Evolutionary conservation across 2,888 invertebrate species (phyloP).

Genomic region (Megamerina dolium): DNA sequence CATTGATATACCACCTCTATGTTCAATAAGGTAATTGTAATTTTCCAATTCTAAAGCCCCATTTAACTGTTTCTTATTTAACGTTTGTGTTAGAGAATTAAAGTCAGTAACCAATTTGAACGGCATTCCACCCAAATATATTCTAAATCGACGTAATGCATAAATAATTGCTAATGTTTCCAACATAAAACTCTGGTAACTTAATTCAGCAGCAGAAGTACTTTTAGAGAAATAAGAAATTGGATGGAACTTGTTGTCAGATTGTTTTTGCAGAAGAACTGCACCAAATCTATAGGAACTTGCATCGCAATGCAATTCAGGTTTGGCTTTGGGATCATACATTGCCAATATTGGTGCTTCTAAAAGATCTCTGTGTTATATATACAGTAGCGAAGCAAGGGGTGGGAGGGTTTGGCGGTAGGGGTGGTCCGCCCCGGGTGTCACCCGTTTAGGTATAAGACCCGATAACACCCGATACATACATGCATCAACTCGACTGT

Average conservation of each 20-base stretch:
- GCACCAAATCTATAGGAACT: conserved; percentile 14
- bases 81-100: too few species aligned
- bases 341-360: conserved; percentile 11
- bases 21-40: conserved; percentile 16
- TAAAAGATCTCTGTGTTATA: too few species aligned
- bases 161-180: conserved; percentile 27
- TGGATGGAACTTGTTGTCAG: conserved; percentile 12
- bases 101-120: conserved; percentile 19
- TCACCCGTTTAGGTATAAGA: too few species aligned
- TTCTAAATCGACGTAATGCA: conserved; percentile 17
- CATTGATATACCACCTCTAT: conserved; percentile 18
- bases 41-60: conserved; percentile 28
- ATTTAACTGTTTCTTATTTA: conserved; percentile 28
- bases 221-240: conserved; percentile 17
- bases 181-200: conserved; percentile 37
- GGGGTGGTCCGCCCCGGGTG: too few species aligned
- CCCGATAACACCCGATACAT: too few species aligned
- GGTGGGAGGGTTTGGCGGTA: too few species aligned
- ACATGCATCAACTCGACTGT: too few species aligned
- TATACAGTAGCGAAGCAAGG: too few species aligned
- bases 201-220: conserved; percentile 20
- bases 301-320: conserved; percentile 16
- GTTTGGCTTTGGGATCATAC: conserved; percentile 5
- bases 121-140: conserved; percentile 12
- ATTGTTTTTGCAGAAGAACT: conserved; percentile 12